Evolutionary conservation across 1,140 invertebrate species (phyloP).

Genomic region (Laupala kohalensis): DNA sequence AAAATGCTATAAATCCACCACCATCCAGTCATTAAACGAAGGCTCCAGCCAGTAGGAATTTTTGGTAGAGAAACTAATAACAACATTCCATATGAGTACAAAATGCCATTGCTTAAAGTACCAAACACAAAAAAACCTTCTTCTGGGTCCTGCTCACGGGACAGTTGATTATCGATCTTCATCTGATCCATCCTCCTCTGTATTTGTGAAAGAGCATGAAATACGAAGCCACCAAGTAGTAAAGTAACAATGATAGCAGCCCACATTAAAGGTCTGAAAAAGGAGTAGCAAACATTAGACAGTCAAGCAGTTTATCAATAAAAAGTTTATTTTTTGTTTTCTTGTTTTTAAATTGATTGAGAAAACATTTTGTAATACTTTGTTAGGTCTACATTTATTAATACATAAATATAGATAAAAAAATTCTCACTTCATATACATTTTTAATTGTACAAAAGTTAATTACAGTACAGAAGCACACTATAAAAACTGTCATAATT

Average conservation of each 20-base stretch:
- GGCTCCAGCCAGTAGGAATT: slow-evolving; percentile 46
- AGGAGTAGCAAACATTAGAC: no score
- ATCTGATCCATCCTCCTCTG: slow-evolving; percentile 8
- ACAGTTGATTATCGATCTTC: neutral
- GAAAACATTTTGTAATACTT: no score
- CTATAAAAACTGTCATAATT: no score
- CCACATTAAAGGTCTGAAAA: slow-evolving; percentile 44
- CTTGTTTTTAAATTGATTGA: no score
- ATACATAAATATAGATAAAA: no score
- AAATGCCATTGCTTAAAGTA: slow-evolving; percentile 50
- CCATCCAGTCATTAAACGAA: slow-evolving; percentile 64
- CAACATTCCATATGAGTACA: slow-evolving; percentile 68
- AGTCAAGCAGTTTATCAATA: no score
- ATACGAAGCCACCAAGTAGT: slow-evolving; percentile 38
- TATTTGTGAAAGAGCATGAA: slow-evolving; percentile 38
- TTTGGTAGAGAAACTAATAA: slow-evolving; percentile 59
- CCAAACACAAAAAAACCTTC: slow-evolving; percentile 51
- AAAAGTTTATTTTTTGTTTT: no score
- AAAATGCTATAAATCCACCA: slow-evolving; percentile 74
- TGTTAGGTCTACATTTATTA: no score
- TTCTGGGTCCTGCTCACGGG: neutral
- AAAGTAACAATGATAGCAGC: slow-evolving; percentile 42
- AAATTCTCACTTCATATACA: no score
- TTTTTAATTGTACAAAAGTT: no score
- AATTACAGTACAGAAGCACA: no score